These are phyloP conservation scores for Drosophila atroscutellata DNA, from an alignment of 2,888 invertebrate species.

Conservation along the genomic window DNA sequence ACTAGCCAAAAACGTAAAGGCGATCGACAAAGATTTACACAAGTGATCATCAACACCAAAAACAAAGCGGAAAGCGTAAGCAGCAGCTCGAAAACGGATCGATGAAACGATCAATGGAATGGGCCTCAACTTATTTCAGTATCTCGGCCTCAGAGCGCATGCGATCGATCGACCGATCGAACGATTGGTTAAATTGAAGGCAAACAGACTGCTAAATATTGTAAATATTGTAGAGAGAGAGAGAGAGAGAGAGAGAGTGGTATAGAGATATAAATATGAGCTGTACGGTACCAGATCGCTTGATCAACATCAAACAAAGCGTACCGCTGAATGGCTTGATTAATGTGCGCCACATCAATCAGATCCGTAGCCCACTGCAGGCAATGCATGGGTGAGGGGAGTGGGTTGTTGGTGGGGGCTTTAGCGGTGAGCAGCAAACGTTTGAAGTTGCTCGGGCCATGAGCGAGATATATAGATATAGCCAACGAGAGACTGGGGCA, in stretches of 20 bases:
- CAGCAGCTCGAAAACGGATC: constrained; percentile 37
- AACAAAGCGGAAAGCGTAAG: constrained; percentile 47
- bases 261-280: constrained; percentile 40
- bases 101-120: constrained; percentile 47
- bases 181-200: constrained; percentile 40
- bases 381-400: background rate
- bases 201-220: constrained; percentile 25
- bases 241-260: background rate
- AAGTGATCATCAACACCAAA: constrained; percentile 54
- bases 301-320: constrained; percentile 74
- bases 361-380: constrained; percentile 33
- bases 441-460: constrained; percentile 32
- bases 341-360: constrained; percentile 80
- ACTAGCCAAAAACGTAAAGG: constrained; percentile 59
- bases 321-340: constrained; percentile 76
- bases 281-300: constrained; percentile 55
- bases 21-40: constrained; percentile 51
- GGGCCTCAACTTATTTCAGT: constrained; percentile 23
- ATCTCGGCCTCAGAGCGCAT: background rate
- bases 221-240: too few relatives aligned
- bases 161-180: constrained; percentile 28
- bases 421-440: constrained; percentile 52
- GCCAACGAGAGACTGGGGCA: constrained; percentile 24
- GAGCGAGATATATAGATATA: constrained; percentile 19
- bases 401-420: constrained; percentile 7